phyloP scores from a whole-genome alignment of 2,888 invertebrate species.

The Eupithecia exiguata region DNA sequence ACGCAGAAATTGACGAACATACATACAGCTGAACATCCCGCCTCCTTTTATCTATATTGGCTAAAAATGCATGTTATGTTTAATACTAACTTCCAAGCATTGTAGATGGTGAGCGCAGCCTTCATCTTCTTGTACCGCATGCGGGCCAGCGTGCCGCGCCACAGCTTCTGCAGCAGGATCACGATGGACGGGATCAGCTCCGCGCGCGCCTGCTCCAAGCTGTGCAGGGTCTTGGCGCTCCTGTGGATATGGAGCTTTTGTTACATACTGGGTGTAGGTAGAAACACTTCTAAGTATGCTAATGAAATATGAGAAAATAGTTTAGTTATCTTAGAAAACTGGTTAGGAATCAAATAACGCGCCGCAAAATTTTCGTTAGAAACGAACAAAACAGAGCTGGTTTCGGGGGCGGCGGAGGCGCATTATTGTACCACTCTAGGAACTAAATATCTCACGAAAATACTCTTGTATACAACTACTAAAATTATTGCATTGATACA shows the following conservation, averaged over 20 bases:
- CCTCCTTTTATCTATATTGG: no score
- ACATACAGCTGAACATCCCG: no score
- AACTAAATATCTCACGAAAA: no score
- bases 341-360: background rate
- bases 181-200: slow-evolving; percentile 96
- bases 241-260: slow-evolving; percentile 49
- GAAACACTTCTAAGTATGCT: background rate
- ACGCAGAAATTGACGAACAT: no score
- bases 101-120: slow-evolving; percentile 92
- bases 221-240: slow-evolving; percentile 94
- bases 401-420: no score
- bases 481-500: no score
- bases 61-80: background rate
- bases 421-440: no score
- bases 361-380: background rate
- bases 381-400: no score
- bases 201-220: slow-evolving; percentile 93
- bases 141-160: slow-evolving; percentile 92
- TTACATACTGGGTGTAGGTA: background rate
- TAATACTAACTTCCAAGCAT: slow-evolving; percentile 87
- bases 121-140: slow-evolving; percentile 92
- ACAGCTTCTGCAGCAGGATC: slow-evolving; percentile 96
- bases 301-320: background rate
- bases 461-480: no score
- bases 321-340: background rate